Conservation (phyloP, 2,888 invertebrate species). For the Drosophila subsilvestris region DNA sequence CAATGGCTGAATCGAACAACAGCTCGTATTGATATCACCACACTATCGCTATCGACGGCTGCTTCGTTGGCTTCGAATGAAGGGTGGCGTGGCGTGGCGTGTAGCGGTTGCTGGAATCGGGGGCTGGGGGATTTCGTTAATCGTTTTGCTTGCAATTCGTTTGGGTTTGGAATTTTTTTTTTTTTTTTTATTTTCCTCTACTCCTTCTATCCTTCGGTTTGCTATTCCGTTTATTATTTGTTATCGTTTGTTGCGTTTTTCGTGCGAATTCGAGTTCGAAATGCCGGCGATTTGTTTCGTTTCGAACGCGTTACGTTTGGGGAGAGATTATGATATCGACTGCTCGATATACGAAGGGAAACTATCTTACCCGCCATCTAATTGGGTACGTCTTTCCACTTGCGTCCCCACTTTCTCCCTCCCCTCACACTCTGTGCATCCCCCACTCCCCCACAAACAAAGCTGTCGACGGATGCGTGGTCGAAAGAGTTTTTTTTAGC, state of each 20-base stretch:
- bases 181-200: not conserved
- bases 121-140: not conserved
- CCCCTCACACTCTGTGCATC: slow-evolving; percentile 11
- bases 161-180: slow-evolving; percentile 12
- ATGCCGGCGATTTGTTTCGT: slow-evolving; percentile 48
- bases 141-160: slow-evolving; percentile 6
- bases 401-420: slow-evolving; percentile 13
- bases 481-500: slow-evolving; percentile 50
- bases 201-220: not conserved
- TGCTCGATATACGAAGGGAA: slow-evolving; percentile 69
- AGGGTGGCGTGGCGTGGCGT: not conserved
- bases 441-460: slow-evolving; percentile 24
- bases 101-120: not conserved
- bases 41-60: not conserved
- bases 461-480: slow-evolving; percentile 36
- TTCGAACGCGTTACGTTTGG: slow-evolving; percentile 2
- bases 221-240: not conserved
- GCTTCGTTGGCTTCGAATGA: not conserved
- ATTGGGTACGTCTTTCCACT: slow-evolving; percentile 36
- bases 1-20: not conserved
- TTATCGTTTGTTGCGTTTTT: not conserved
- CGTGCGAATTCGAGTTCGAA: slow-evolving; percentile 25
- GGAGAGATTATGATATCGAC: slow-evolving; percentile 37
- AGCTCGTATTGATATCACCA: not conserved
- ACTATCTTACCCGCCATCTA: slow-evolving; percentile 57